Evolutionary conservation across 2,797 vertebrate genomes (phyloP).

Genomic region (Xenentodon cancila): DNA sequence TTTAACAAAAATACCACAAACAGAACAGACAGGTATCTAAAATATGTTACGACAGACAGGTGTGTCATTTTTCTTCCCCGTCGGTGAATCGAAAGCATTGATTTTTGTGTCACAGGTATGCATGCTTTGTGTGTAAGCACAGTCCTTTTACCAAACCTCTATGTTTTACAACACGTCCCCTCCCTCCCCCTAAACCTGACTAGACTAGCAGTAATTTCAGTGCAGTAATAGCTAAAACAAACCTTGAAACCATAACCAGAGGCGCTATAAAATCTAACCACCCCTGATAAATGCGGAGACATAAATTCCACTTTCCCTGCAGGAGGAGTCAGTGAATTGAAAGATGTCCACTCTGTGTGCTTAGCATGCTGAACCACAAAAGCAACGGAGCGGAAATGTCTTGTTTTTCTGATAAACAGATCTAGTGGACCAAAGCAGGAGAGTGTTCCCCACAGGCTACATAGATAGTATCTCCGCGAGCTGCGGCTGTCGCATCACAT

Average conservation of each 20-base stretch:
- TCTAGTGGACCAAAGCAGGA: slow-evolving; percentile 68
- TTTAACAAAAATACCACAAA: no score
- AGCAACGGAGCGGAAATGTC: slow-evolving; percentile 59
- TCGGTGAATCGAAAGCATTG: slow-evolving; percentile 1
- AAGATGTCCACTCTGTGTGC: slow-evolving; percentile 57
- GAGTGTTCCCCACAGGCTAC: slow-evolving; percentile 60
- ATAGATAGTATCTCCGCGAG: slow-evolving; percentile 62
- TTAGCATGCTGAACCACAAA: slow-evolving; percentile 66
- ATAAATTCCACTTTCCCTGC: slow-evolving; percentile 67
- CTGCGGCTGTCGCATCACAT: slow-evolving; percentile 59
- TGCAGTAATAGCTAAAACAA: slow-evolving; percentile 48
- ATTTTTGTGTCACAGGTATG: slow-evolving; percentile 17
- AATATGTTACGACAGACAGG: no score
- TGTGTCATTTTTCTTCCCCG: no score
- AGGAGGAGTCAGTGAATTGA: slow-evolving; percentile 56
- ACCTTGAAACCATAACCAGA: slow-evolving; percentile 63
- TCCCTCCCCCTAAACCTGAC: slow-evolving; percentile 14
- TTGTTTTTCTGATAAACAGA: slow-evolving; percentile 73
- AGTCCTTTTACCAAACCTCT: slow-evolving; percentile 7
- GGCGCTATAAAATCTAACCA: slow-evolving; percentile 67
- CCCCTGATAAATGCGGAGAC: slow-evolving; percentile 66
- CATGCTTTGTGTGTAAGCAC: background rate
- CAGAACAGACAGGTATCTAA: no score
- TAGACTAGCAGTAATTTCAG: slow-evolving; percentile 38
- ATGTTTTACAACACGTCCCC: slow-evolving; percentile 23